These are phyloP conservation scores for Heterochromis multidens DNA, from an alignment of 2,113 vertebrate species.

Conservation along the genomic window DNA sequence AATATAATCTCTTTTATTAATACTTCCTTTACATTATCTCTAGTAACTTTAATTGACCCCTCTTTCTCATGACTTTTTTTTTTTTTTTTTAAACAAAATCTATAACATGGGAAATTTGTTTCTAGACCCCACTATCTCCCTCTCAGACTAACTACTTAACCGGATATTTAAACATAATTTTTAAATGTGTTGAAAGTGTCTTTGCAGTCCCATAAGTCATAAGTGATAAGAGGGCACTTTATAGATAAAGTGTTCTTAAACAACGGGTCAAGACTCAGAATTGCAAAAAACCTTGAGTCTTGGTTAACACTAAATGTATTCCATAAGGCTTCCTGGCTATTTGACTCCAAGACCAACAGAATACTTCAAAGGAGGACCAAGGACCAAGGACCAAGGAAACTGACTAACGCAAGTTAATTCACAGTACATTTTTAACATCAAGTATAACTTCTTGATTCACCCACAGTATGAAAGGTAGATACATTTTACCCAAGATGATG, in stretches of 20 bases:
- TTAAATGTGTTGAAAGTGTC: background rate
- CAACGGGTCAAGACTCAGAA: constrained; percentile 10
- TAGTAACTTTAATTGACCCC: background rate
- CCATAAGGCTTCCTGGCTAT: background rate
- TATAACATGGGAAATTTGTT: background rate
- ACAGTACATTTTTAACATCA: background rate
- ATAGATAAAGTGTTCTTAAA: constrained; percentile 26
- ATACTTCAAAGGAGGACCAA: background rate
- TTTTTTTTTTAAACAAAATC: background rate
- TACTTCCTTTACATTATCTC: background rate
- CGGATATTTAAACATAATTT: constrained; percentile 9
- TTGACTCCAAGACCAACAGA: background rate
- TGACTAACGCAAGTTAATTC: background rate
- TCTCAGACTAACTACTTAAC: background rate
- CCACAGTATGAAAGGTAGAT: background rate
- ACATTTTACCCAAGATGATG: background rate
- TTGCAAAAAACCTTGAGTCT: background rate
- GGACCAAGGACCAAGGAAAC: background rate
- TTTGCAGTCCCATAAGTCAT: background rate
- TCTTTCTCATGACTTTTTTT: background rate
- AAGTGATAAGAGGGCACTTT: constrained; percentile 20
- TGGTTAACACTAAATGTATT: constrained; percentile 1
- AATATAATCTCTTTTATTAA: background rate
- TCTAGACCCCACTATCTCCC: background rate
- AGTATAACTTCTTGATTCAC: background rate